Percentiles rank a stretch among this genome's conserved stretches.
These are phyloP conservation scores for Sinodicranocentrus sp. DNA, from an alignment of 2,888 invertebrate genomes.

Conservation along the genomic window DNA sequence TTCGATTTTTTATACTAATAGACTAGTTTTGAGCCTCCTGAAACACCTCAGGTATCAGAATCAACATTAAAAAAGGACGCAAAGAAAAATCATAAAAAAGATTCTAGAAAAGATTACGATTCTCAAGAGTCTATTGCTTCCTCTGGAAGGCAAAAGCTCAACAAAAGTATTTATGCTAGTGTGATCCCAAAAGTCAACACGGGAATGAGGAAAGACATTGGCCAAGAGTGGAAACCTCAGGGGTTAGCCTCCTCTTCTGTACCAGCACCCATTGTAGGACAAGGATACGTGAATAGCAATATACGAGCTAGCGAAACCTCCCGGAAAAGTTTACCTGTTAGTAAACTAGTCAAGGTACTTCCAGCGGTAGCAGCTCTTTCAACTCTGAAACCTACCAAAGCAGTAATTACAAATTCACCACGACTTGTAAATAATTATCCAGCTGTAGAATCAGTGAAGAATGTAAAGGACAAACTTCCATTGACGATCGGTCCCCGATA, in stretches of 20 bases:
- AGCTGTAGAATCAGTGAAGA: constrained; percentile 20
- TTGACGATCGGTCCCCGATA: constrained; percentile 54
- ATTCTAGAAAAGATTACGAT: not conserved
- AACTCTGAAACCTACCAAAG: not conserved
- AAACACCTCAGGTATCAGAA: constrained; percentile 37
- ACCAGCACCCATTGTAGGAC: no score
- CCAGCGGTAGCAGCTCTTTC: no score
- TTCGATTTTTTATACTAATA: not conserved
- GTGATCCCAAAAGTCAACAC: constrained; percentile 45
- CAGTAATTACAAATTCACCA: not conserved
- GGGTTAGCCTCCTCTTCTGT: no score
- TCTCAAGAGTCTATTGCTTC: not conserved
- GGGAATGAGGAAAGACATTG: not conserved
- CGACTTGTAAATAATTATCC: constrained; percentile 15
- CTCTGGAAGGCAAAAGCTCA: not conserved
- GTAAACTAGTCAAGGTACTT: no score
- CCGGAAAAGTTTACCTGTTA: no score
- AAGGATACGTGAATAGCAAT: no score
- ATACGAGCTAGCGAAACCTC: no score
- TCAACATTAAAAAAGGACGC: not conserved
- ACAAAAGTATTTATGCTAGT: constrained; percentile 19
- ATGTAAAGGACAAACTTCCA: constrained; percentile 12
- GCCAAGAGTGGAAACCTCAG: not conserved
- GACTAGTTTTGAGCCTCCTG: constrained; percentile 52
- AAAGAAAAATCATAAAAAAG: constrained; percentile 17